Evolutionary conservation across 2,797 vertebrate genomes (phyloP).

Genomic region (Sebastolobus altivelis): DNA sequence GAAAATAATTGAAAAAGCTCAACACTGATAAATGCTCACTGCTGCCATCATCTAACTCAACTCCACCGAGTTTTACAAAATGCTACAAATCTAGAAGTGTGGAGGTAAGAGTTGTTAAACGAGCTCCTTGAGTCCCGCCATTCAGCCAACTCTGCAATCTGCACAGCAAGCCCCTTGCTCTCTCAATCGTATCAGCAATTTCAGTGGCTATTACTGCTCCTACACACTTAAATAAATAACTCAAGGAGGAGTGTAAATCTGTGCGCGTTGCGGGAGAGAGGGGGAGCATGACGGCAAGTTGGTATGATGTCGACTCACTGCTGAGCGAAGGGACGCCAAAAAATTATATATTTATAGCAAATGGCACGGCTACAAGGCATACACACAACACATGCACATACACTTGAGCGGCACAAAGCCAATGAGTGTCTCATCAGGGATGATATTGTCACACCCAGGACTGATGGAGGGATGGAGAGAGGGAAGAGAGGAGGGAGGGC

Average conservation of each 20-base stretch:
- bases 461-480: conserved; percentile 7
- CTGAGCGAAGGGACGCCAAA: conserved; percentile 22
- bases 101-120: conserved; percentile 11
- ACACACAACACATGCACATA: background rate
- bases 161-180: conserved; percentile 21
- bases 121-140: conserved; percentile 19
- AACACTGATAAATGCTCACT: background rate
- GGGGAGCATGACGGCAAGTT: conserved; percentile 16
- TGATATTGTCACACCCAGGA: conserved; percentile 26
- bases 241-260: conserved; percentile 50
- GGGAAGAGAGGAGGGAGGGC: background rate
- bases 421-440: conserved; percentile 44
- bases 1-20: background rate
- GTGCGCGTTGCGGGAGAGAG: conserved; percentile 12
- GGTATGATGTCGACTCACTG: conserved; percentile 43
- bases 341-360: conserved; percentile 42
- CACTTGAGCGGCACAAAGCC: conserved; percentile 7
- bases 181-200: conserved; percentile 57
- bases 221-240: conserved; percentile 64
- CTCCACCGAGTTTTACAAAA: conserved; percentile 5
- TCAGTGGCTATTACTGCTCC: conserved; percentile 47
- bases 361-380: conserved; percentile 1
- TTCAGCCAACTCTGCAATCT: conserved; percentile 38
- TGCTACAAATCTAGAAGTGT: background rate
- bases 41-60: background rate